Base-by-base conservation (phyloP, 2,888 invertebrate species). In the Drosophila pullipes region DNA sequence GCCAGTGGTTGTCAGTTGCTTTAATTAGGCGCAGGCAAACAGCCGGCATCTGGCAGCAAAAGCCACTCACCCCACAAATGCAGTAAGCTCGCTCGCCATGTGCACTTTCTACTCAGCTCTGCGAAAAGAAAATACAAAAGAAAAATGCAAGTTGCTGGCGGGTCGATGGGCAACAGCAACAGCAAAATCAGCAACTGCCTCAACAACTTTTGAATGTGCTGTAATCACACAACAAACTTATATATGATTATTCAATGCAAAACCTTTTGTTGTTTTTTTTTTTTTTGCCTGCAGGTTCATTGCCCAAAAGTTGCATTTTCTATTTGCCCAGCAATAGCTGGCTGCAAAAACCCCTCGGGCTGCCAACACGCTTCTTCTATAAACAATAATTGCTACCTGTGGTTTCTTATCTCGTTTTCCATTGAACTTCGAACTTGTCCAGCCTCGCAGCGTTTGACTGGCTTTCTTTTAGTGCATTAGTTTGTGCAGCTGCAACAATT, bases 171-270 rank as follows among this genome's bases (percentile, higher is more conserved):
- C 78, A 80, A 28, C 78, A 58, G 28, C 66, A 16, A 6, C 37
- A 58, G 35, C 69, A 53, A 3, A 60, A 68, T 18, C 50, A 58
- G 25, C 55, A 62, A 49, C 72, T 41, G 58, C 41, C 59, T 41
- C 53, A 54, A 28, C 63, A 62, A 25, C 52, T 67, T 73, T 64
- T 50, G 50, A 61, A 58, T 73, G 44, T 71, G 72, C 71, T 66
- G 77, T 78, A 83, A 84, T 69, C 52, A 64, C 54, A 69, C 59
- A 59, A 62, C 70, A 67, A 71, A 57, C 74, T 85, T 85, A 85
- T 90, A 90, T 86, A 85, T 88, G 85, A 86, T 90, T 89, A 90
- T 85, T 86, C 85, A 85, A 88, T 89, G 89, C 83, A 72, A 72
- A 59, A 58, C 64, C 77, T 55, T 52, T 77, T 57, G n/a, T 57